Evolutionary conservation across 2,888 invertebrate genomes (phyloP).

Genomic region (Microdon myrmicae): DNA sequence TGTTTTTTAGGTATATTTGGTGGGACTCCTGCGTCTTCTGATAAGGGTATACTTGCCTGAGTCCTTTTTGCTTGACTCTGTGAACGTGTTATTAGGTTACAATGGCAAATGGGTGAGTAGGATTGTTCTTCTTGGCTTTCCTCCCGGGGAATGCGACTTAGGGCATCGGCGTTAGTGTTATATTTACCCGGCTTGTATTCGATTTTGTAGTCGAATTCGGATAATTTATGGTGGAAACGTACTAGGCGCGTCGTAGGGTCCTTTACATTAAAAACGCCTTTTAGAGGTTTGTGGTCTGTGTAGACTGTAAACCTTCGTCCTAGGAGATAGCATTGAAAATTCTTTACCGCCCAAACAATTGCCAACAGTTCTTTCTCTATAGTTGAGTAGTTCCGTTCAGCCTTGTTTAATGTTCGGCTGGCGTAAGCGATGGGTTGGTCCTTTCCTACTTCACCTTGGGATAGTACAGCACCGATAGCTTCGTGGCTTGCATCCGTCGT

Average conservation of each 20-base stretch:
- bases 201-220: slow-evolving; percentile 4
- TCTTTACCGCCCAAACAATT: too few relatives aligned
- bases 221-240: background rate
- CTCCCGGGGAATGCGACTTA: slow-evolving; percentile 1
- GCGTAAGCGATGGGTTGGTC: slow-evolving; percentile 56
- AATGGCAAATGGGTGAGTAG: too few relatives aligned
- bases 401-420: slow-evolving; percentile 51
- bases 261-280: too few relatives aligned
- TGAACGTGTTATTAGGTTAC: too few relatives aligned
- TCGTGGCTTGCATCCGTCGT: slow-evolving; percentile 57
- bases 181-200: slow-evolving; percentile 6
- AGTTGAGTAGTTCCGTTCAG: slow-evolving; percentile 53
- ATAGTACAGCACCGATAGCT: slow-evolving; percentile 55
- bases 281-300: too few relatives aligned
- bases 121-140: too few relatives aligned
- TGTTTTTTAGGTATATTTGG: too few relatives aligned
- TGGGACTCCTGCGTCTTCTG: too few relatives aligned
- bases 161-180: slow-evolving; percentile 6
- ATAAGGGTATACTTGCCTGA: too few relatives aligned
- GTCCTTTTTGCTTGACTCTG: too few relatives aligned
- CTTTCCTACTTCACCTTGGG: slow-evolving; percentile 41
- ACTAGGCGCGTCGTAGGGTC: background rate
- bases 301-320: too few relatives aligned
- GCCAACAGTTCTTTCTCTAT: slow-evolving; percentile 56
- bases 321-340: too few relatives aligned